These are phyloP conservation scores for Tragopan temminckii DNA, from an alignment of 2,797 vertebrate species.

Conservation along the genomic window DNA sequence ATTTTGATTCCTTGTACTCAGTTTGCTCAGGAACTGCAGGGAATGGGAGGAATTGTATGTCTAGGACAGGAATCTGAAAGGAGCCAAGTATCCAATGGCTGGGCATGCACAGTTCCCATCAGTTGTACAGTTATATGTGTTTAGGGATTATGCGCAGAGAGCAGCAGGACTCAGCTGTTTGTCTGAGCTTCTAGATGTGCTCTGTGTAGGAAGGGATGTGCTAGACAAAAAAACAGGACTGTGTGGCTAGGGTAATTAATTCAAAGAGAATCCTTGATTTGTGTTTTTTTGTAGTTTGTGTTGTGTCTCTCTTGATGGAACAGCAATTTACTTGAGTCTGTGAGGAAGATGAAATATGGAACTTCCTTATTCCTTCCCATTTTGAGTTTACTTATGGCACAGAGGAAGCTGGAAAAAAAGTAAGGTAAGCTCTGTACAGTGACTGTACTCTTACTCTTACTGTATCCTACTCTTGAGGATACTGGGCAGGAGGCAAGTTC, in stretches of 20 bases:
- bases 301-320: neutral
- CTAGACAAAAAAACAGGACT: neutral
- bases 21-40: neutral
- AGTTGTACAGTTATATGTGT: slow-evolving; percentile 37
- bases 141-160: slow-evolving; percentile 16
- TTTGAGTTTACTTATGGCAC: slow-evolving; percentile 4
- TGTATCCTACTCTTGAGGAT: neutral
- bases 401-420: neutral
- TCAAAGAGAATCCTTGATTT: neutral
- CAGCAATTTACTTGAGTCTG: neutral
- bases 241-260: neutral
- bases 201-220: neutral
- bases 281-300: neutral
- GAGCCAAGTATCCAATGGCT: neutral
- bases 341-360: neutral
- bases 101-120: neutral
- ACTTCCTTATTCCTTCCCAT: neutral
- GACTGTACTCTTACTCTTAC: no score
- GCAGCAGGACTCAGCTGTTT: slow-evolving; percentile 37
- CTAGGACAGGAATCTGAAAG: slow-evolving; percentile 17
- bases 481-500: neutral
- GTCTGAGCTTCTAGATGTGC: neutral
- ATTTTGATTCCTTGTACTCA: neutral
- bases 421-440: slow-evolving; percentile 25
- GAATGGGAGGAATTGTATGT: neutral